Percentiles rank a stretch among this genome's conserved stretches.
phyloP scores from a whole-genome alignment of 2,113 vertebrate species.

The Sylvilagus bachmani region DNA sequence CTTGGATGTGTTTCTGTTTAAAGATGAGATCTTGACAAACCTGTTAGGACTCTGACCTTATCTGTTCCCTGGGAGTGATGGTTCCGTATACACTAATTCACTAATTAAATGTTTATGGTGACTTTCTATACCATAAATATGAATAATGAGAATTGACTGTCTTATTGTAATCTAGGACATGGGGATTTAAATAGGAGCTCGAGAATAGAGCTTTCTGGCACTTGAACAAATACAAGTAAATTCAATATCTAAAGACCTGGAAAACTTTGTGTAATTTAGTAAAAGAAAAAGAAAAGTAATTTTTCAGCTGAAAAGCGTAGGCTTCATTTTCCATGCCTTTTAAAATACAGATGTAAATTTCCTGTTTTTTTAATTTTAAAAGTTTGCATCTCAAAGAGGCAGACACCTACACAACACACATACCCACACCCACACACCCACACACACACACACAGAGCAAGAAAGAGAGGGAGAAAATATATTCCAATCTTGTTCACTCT shows the following conservation, averaged over 20 bases:
- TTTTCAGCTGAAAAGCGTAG: background rate
- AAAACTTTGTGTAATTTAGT: background rate
- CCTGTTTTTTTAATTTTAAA: no score
- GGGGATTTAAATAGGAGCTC: background rate
- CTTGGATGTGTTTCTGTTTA: slow-evolving; percentile 1
- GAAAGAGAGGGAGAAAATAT: no score
- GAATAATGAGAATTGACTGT: background rate
- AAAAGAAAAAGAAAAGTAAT: background rate
- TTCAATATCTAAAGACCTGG: background rate
- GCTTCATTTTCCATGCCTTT: background rate
- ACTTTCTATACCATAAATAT: background rate
- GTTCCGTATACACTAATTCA: background rate
- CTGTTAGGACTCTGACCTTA: background rate
- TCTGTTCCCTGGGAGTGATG: background rate
- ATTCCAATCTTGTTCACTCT: no score
- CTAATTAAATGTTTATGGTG: background rate
- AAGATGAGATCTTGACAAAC: background rate
- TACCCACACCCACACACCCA: no score
- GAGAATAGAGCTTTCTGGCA: background rate
- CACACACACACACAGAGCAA: no score
- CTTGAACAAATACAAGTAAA: background rate
- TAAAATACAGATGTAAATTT: background rate
- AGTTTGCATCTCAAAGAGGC: no score
- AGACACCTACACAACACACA: no score
- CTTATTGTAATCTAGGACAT: background rate